Evolutionary conservation across 2,113 vertebrate species (phyloP).

Genomic region (Scalopus aquaticus): DNA sequence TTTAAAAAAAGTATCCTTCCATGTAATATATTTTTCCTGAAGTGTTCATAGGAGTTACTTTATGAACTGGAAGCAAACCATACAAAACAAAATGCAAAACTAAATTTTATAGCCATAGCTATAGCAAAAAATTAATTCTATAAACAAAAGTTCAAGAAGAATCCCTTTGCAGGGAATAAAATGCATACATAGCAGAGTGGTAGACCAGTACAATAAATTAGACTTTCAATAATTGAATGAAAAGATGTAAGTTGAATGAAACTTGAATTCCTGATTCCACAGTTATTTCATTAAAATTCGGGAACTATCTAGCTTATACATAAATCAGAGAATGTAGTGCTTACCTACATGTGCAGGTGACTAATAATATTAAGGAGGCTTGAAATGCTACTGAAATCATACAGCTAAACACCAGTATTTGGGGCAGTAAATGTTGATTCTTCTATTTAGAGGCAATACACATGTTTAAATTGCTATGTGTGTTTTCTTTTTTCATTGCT

Average conservation of each 20-base stretch:
- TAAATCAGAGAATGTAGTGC: neutral
- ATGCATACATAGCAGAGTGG: neutral
- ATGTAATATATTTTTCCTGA: neutral
- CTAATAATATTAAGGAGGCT: neutral
- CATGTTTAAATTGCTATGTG: neutral
- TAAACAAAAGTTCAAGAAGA: neutral
- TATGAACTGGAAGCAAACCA: neutral
- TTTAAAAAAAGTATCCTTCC: neutral
- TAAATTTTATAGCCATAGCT: neutral
- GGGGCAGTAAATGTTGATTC: neutral
- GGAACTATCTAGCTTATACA: neutral
- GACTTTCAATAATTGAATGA: neutral
- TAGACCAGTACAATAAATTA: neutral
- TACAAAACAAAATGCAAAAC: neutral
- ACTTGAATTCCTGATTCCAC: neutral
- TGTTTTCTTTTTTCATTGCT: neutral
- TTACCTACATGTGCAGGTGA: neutral
- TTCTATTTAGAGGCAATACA: neutral
- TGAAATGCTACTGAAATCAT: neutral
- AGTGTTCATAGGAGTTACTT: neutral
- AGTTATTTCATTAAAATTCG: neutral
- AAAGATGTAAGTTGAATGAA: neutral
- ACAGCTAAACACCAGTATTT: neutral
- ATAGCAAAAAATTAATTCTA: neutral
- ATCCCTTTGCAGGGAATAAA: neutral